These are phyloP conservation scores for Grantiella picta DNA, from an alignment of 2,113 vertebrate species.

Conservation along the genomic window DNA sequence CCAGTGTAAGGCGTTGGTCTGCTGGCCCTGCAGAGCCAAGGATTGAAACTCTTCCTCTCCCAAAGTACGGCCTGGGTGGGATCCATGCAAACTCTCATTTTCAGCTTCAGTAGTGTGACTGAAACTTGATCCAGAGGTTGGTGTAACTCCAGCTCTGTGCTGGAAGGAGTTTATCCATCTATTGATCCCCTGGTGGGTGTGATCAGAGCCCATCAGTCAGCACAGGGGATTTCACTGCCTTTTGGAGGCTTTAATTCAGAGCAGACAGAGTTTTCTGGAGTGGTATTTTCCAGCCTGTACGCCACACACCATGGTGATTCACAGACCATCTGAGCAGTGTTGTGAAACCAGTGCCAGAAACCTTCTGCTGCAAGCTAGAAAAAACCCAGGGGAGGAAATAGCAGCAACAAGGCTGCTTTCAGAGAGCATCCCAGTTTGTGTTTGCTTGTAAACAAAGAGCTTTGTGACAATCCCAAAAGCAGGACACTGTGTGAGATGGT, in stretches of 20 bases:
- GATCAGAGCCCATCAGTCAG: neutral
- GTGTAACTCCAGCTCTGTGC: neutral
- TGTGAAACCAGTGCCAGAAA: slow-evolving; percentile 31
- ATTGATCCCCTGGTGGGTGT: neutral
- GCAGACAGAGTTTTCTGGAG: neutral
- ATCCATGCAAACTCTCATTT: neutral
- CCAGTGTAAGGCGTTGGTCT: neutral
- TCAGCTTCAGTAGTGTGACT: neutral
- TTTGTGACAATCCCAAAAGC: neutral
- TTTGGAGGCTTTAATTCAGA: neutral
- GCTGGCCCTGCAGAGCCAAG: neutral
- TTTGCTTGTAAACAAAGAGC: neutral
- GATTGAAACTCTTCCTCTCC: neutral
- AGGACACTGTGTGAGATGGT: neutral
- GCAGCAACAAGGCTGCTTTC: slow-evolving; percentile 9
- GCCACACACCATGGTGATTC: slow-evolving; percentile 40
- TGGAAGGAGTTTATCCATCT: neutral
- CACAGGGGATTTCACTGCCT: neutral
- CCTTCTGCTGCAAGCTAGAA: neutral
- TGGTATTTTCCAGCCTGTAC: neutral
- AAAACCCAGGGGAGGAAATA: neutral
- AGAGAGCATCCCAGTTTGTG: neutral
- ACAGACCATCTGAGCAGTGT: slow-evolving; percentile 32
- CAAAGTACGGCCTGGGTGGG: neutral
- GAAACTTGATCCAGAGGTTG: neutral